These are phyloP conservation scores for Lottia gigantea DNA, from an alignment of 2,888 invertebrate species.

Conservation along the genomic window DNA sequence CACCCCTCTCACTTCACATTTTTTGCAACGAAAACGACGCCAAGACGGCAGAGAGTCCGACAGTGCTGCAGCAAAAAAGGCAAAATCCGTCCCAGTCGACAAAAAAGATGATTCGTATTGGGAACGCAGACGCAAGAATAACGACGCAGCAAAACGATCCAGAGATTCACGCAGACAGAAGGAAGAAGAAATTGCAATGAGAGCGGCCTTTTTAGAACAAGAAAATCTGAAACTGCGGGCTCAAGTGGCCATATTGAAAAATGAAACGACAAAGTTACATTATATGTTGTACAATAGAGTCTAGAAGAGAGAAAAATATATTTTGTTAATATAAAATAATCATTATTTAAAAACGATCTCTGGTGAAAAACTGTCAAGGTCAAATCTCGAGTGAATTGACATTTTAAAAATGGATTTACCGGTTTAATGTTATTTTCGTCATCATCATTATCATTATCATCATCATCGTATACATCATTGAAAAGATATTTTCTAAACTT, in stretches of 20 bases:
- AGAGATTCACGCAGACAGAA: constrained; percentile 53
- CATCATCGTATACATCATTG: no score
- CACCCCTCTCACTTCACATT: constrained; percentile 55
- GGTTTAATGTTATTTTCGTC: no score
- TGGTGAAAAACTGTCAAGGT: no score
- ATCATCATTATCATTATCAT: no score
- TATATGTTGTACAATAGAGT: constrained; percentile 58
- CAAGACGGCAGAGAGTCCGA: constrained; percentile 38
- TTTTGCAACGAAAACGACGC: constrained; percentile 54
- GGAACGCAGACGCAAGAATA: constrained; percentile 58
- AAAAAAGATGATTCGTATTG: constrained; percentile 57
- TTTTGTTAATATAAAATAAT: not conserved
- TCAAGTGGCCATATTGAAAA: constrained; percentile 57
- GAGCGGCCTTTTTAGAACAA: constrained; percentile 57
- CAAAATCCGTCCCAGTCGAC: constrained; percentile 50
- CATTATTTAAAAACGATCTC: no score
- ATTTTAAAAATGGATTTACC: no score
- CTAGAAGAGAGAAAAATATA: constrained; percentile 20
- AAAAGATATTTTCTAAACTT: no score
- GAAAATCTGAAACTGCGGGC: constrained; percentile 58
- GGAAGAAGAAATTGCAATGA: constrained; percentile 58
- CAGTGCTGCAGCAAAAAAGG: constrained; percentile 35
- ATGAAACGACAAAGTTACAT: constrained; percentile 58
- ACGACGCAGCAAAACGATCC: constrained; percentile 59
- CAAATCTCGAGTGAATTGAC: no score